Evolutionary conservation across 2,888 invertebrate genomes (phyloP).

Genomic region (Hyposoter didymator): DNA sequence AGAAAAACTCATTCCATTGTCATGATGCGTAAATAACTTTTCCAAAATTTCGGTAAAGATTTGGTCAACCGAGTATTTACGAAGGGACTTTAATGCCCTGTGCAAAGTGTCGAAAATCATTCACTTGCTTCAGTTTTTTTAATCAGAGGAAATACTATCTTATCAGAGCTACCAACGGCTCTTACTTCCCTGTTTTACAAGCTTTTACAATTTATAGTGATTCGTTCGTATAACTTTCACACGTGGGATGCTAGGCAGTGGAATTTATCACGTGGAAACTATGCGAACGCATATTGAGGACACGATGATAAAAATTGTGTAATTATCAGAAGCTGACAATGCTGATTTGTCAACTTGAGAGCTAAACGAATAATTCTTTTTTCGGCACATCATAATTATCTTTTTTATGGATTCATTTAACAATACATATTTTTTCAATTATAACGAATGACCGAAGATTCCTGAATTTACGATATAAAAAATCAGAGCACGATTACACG

Average conservation of each 20-base stretch:
- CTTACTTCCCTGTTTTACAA: background rate
- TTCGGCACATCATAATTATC: background rate
- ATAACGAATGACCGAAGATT: background rate
- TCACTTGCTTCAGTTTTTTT: background rate
- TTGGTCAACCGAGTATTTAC: background rate
- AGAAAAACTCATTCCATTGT: too few species aligned
- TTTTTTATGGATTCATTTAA: too few species aligned
- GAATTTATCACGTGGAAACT: background rate
- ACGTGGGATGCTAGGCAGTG: background rate
- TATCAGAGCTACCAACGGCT: constrained; percentile 49
- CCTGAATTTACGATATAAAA: too few species aligned
- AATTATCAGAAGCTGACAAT: background rate
- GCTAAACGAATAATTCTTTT: background rate
- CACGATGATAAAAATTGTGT: background rate
- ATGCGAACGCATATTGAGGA: background rate
- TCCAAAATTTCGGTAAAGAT: background rate
- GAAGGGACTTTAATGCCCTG: background rate
- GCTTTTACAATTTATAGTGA: background rate
- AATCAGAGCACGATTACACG: too few species aligned
- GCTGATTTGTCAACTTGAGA: background rate
- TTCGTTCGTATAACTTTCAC: background rate
- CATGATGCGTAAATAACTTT: background rate
- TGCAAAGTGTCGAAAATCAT: background rate
- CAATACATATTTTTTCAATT: too few species aligned
- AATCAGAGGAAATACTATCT: constrained; percentile 65